Conservation (phyloP, 2,797 vertebrate genomes). For the Tympanoctomys barrerae region DNA sequence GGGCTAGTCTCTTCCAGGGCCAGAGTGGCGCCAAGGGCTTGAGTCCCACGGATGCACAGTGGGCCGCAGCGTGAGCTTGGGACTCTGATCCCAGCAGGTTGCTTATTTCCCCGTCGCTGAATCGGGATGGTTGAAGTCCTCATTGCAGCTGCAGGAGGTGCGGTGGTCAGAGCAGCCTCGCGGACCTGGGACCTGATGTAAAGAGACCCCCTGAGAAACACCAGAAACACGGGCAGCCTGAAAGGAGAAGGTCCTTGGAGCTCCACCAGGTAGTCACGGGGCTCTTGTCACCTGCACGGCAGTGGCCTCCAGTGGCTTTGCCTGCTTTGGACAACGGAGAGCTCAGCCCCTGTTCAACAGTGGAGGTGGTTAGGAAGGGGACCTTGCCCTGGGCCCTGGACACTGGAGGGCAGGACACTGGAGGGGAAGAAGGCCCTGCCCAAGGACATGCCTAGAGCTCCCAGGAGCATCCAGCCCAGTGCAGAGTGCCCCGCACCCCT, state of each 20-base stretch:
- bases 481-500: neutral
- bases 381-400: neutral
- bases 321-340: neutral
- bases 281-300: neutral
- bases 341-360: neutral
- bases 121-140: neutral
- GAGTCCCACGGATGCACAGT: neutral
- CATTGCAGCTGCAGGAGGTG: neutral
- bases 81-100: neutral
- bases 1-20: constrained; percentile 2
- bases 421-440: neutral
- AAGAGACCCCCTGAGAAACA: neutral
- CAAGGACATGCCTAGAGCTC: no score
- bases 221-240: neutral
- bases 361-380: neutral
- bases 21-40: neutral
- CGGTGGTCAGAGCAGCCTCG: fast-evolving
- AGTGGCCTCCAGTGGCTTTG: neutral
- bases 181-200: neutral
- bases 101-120: neutral
- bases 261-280: neutral
- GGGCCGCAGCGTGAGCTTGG: neutral
- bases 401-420: fast-evolving
- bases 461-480: neutral
- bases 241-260: neutral